phyloP scores from a whole-genome alignment of 2,888 invertebrate species.

The Rhagonycha lutea region DNA sequence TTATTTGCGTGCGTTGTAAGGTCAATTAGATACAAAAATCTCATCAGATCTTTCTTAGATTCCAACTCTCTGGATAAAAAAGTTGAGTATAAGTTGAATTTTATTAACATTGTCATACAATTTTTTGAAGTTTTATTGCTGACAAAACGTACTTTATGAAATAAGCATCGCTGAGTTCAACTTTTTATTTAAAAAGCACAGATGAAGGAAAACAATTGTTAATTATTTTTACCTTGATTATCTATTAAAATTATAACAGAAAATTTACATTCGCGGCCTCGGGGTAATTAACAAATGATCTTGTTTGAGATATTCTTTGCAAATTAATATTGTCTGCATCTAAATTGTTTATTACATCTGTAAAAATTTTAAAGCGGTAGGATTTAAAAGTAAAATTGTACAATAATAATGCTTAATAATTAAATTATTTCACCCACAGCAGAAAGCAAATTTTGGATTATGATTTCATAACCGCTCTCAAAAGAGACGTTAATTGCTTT shows the following conservation, averaged over 20 bases:
- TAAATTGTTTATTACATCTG: neutral
- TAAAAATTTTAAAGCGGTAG: neutral
- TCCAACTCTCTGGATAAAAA: too few species aligned
- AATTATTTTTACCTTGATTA: neutral
- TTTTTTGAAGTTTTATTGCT: too few species aligned
- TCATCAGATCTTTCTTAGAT: too few species aligned
- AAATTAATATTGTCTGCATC: neutral
- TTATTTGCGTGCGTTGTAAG: too few species aligned
- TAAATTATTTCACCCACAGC: neutral
- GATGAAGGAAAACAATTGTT: neutral
- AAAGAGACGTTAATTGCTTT: neutral
- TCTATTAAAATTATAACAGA: neutral
- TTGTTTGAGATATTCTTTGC: neutral
- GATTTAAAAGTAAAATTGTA: neutral
- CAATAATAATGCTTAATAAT: neutral
- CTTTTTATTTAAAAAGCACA: too few species aligned
- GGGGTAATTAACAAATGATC: neutral
- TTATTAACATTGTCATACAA: too few species aligned
- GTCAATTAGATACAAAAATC: too few species aligned
- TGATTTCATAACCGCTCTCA: neutral
- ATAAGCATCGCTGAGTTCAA: too few species aligned
- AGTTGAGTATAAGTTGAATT: too few species aligned
- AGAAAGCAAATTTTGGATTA: neutral
- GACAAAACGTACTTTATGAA: too few species aligned
- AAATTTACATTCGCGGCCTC: neutral